Base-by-base conservation (phyloP, 2,888 invertebrate species). In the Pocota personata region DNA sequence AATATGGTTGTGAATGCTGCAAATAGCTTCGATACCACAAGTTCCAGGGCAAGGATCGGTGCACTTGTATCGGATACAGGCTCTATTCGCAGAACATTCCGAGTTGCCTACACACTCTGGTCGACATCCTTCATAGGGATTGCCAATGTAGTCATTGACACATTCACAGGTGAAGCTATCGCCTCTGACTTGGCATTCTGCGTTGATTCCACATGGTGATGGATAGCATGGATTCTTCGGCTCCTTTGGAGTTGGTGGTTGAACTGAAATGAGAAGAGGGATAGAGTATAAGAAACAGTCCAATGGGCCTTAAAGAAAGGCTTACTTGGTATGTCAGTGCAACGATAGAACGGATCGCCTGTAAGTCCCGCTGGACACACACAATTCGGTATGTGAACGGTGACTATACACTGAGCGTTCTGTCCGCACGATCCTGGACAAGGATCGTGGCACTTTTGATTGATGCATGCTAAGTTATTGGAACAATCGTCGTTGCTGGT, bases 31-130 rank as follows among this genome's bases (percentile, higher is more conserved):
- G 21, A 96, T 91, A 62, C 97, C 97, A 89, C 97, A 98, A 6
- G 96, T 95, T 79, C 96, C 96, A 62, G 95, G 94, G 89, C 97
- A 97, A 27, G 97, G 97, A 92, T 98, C 96, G 80, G 94, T 94
- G 89, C 98, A 98, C 90, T 96, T 96, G 88, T 96, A 96, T 14
- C 95, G 94, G 89, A 96, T 96, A 90, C 97, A 98, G 8, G 97
- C 96, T 88, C 95, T 95, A 87, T 97, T 95, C 57, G 96, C 95
- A 0, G 97, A 94, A 92, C 98, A 98, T 90, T 98, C 97, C 0
- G 96, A 95, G 90, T 97, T 97, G 71, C 96, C 95, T 14, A 97
- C 93, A 92, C 98, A 98, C 91, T 97, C 98, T 0, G 97, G 97
- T 87, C 96, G 94, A 90, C 96, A 96, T 50, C 94, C 95, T 86